phyloP scores from a whole-genome alignment of 1,140 invertebrate species.

The Littorina saxatilis region DNA sequence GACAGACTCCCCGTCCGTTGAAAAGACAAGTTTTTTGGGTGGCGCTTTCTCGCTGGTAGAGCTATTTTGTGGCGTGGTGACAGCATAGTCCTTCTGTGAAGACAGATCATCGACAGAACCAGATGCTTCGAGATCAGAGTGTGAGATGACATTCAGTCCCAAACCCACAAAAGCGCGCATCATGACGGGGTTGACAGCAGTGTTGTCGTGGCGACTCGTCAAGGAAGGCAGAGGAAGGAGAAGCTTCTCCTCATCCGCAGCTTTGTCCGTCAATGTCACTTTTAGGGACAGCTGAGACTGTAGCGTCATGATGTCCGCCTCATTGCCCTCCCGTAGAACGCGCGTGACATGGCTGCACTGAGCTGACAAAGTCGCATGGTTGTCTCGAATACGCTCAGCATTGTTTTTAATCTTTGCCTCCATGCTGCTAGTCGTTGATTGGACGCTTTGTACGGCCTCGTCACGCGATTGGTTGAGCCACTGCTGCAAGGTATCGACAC shows the following conservation, averaged over 20 bases:
- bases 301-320: neutral
- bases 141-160: no score
- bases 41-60: no score
- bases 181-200: neutral
- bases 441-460: neutral
- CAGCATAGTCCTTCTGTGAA: neutral
- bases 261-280: no score
- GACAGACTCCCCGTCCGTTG: neutral
- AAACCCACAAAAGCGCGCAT: neutral
- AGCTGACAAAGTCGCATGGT: neutral
- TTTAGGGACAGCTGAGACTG: neutral
- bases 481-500: neutral
- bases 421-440: neutral
- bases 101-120: neutral
- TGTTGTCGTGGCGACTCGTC: neutral
- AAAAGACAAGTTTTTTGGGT: slow-evolving; percentile 7
- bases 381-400: neutral
- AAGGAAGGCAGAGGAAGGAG: neutral
- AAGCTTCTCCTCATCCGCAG: no score
- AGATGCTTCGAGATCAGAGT: neutral
- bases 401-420: neutral
- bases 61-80: no score
- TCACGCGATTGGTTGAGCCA: neutral
- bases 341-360: neutral
- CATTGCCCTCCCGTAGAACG: neutral